Conservation (phyloP, 2,797 vertebrate genomes). For the Poeciliopsis turneri region DNA sequence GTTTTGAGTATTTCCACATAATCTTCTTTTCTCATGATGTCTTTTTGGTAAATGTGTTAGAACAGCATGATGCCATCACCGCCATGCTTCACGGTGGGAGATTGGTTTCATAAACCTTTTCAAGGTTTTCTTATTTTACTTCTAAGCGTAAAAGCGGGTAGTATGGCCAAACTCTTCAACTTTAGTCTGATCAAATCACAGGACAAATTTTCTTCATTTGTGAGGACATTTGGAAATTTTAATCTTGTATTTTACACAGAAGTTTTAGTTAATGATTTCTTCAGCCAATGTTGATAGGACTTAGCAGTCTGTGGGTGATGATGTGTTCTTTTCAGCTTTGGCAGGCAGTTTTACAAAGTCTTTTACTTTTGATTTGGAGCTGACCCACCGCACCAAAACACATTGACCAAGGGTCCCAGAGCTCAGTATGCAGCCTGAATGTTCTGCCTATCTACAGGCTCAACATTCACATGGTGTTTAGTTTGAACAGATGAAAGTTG, state of each 20-base stretch:
- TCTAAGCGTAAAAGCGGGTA: neutral
- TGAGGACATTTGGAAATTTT: neutral
- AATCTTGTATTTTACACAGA: neutral
- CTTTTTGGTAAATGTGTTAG: neutral
- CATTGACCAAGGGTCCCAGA: too few species aligned
- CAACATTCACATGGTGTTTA: neutral
- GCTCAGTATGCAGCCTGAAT: too few species aligned
- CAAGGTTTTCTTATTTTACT: neutral
- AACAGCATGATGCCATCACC: neutral
- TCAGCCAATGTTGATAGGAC: neutral
- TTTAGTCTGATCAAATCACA: neutral
- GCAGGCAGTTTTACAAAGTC: neutral
- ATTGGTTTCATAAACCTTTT: neutral
- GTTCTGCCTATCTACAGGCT: neutral
- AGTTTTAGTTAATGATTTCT: neutral
- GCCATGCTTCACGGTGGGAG: neutral
- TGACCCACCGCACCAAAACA: neutral
- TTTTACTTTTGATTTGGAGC: neutral
- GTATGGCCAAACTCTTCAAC: neutral
- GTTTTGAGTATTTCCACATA: neutral
- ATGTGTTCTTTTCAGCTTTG: neutral
- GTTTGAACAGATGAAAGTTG: neutral
- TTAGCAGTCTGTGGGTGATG: neutral
- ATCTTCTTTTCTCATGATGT: neutral
- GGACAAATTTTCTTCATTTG: neutral